Evolutionary conservation across 1,140 invertebrate species (phyloP), one percentile per base, ranked within the genome.

Genomic region (Aphis gossypii): DNA sequence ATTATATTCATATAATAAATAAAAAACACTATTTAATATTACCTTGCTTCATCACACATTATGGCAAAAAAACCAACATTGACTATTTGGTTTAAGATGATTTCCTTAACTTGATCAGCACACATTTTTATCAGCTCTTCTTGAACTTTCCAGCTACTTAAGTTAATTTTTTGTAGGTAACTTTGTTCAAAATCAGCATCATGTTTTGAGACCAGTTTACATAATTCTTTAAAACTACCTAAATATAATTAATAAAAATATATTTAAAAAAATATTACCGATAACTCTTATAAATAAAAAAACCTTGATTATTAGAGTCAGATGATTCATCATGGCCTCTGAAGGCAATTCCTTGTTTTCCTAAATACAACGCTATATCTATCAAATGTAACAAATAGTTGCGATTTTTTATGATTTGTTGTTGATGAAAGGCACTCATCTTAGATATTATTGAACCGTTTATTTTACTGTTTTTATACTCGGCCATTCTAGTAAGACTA

Each of bases 51-150:
- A 41, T 83, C 35, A 7, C 35, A 83, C 76, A 83, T 83, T 83
- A 83, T 21, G 5, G 76, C 20, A n/a, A 83, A 83, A 38, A 41
- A 83, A 30, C 35, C 18, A 41, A 83, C 76, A 38, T 38, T 38
- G 18, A 21, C 35, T 38, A 41, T 20, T 21, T 83, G n/a, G 6
- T 38, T 83, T 20, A 83, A 83, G 35, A 83, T 83, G 21, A 18
- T 83, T 83, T 82, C n/a, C n/a, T 82, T 82, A 35, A 82, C 76
- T 35, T 82, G 30, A 38, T 82, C 76, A 82, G 76, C n/a, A n/a
- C n/a, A 82, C 76, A 82, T 35, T 82, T 38, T 82, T n/a, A 38
- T 82, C 14, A 82, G n/a, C 8, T 82, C 76, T 82, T 82, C 76
- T 82, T 82, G 76, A 18, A 82, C n/a, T 82, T n/a, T 35, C 76